A percentile compares a stretch with the other conserved stretches of the same genome.
Conservation (phyloP, 2,888 invertebrate genomes). For the Drosophila borborema region DNA sequence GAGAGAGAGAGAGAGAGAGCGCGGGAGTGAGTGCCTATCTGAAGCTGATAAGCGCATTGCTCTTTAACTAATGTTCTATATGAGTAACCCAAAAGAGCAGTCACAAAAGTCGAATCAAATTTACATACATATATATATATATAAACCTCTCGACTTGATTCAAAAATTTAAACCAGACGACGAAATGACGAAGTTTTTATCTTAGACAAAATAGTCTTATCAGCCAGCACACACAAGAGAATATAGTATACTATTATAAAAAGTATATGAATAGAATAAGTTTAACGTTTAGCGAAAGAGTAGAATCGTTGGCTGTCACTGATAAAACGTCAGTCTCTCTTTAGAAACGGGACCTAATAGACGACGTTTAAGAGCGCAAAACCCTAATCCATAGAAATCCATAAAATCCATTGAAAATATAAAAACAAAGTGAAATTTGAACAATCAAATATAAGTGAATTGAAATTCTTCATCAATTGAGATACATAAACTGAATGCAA, state of each 20-base stretch:
- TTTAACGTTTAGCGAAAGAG: slow-evolving; percentile 40
- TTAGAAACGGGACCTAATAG: slow-evolving; percentile 55
- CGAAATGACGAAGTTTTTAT: slow-evolving; percentile 58
- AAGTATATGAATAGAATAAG: not conserved
- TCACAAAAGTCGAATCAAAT: not conserved
- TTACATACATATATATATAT: not conserved
- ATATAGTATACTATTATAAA: slow-evolving; percentile 27
- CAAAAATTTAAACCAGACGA: slow-evolving; percentile 8
- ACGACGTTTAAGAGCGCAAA: slow-evolving; percentile 49
- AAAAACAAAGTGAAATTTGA: slow-evolving; percentile 13
- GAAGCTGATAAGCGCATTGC: slow-evolving; percentile 25
- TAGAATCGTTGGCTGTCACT: slow-evolving; percentile 17
- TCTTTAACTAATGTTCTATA: slow-evolving; percentile 10
- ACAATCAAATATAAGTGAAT: not conserved
- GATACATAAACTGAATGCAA: not conserved
- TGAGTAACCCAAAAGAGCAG: slow-evolving; percentile 5
- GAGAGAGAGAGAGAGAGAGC: slow-evolving; percentile 1
- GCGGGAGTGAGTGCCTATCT: not conserved
- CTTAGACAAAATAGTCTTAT: slow-evolving; percentile 52
- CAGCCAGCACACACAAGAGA: slow-evolving; percentile 46
- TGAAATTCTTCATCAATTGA: not conserved
- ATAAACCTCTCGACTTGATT: slow-evolving; percentile 1
- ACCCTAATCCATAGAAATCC: not conserved
- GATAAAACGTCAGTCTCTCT: slow-evolving; percentile 61
- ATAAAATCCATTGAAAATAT: not conserved